Evolutionary conservation across 2,113 vertebrate genomes (phyloP), one percentile per base, ranked within the genome.

Genomic region (Bambusicola thoracicus): DNA sequence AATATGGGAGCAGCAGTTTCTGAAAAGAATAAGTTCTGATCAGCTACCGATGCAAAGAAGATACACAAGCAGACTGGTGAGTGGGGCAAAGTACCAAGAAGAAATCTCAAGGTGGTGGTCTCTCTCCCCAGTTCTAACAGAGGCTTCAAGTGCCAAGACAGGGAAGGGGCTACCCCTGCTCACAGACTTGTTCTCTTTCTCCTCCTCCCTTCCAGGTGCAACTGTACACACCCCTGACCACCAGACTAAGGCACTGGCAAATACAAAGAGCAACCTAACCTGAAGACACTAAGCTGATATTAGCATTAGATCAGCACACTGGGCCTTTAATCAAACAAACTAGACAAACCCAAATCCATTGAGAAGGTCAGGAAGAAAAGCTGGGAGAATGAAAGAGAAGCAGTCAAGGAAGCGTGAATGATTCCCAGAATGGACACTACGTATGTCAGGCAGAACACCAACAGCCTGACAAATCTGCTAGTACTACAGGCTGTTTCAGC

Each of bases 1-100:
- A 87, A 79, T 5, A 68, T 0, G 4, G 1, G 4, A 77, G 11
- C 1, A 3, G 8, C 22, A 29, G 34, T n/a, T 92, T 55, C 3
- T 10, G 34, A 5, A 38, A 17, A 32, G 4, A 18, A 13, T 25
- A 46, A 6, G 2, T 4, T 22, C 59, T 63, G n/a, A 43, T 6
- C 2, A 75, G 7, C 22, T 13, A 74, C 0, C 11, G 5, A 32
- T 22, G 4, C 4, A 70, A 86, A 48, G 1, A 25, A 44, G 12
- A 49, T 44, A 55, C 8, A 55, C 7, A 74, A 7, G 14, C 40
- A 90, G 32, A 21, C 15, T 72, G 18, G 21, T 4, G 2, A 85
- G 13, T 27, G 20, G 18, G 34, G 43, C 13, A 67, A 6, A 32
- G 24, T 56, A 67, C 40, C 32, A 32, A 67, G 40, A 85, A 61